Evolutionary conservation across 2,113 vertebrate species (phyloP).

Genomic region (Acrocephalus arundinaceus): DNA sequence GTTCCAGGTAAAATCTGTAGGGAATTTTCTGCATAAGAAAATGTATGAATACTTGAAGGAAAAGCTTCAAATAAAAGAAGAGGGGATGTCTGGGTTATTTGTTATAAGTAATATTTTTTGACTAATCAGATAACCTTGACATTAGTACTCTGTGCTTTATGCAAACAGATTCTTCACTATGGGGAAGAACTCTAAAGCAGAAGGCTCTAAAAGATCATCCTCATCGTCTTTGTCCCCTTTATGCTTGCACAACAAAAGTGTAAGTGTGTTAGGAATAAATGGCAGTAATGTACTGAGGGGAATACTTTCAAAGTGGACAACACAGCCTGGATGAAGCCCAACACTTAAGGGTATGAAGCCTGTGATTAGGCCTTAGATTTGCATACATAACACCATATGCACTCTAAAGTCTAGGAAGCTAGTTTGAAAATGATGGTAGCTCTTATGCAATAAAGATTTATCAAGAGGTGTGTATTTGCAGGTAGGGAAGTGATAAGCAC

Average conservation of each 20-base stretch:
- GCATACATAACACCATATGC: not conserved
- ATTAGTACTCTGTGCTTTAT: not conserved
- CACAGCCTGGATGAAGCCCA: constrained; percentile 48
- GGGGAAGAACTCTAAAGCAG: not conserved
- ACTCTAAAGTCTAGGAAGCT: not conserved
- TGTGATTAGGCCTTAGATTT: constrained; percentile 47
- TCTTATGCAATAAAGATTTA: not conserved
- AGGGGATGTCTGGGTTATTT: not conserved
- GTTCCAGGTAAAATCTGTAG: not conserved
- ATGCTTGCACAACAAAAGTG: constrained; percentile 64
- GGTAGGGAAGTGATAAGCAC: not conserved
- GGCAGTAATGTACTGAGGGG: constrained; percentile 64
- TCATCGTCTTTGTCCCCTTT: not conserved
- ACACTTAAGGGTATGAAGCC: constrained; percentile 35
- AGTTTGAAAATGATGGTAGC: not conserved
- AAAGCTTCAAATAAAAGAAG: not conserved
- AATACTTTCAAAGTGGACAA: constrained; percentile 56
- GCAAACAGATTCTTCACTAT: not conserved
- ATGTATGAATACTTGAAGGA: not conserved
- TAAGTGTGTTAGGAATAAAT: constrained; percentile 51
- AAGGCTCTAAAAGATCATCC: constrained; percentile 1
- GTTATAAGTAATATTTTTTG: not conserved
- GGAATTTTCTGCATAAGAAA: not conserved
- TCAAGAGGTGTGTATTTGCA: not conserved
- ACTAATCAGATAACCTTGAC: not conserved